Percentiles rank a stretch among this genome's conserved stretches.
These are phyloP conservation scores for Zoroaster sp. DNA, from an alignment of 53 echinoderm and acorn worm species.

Conservation along the genomic window DNA sequence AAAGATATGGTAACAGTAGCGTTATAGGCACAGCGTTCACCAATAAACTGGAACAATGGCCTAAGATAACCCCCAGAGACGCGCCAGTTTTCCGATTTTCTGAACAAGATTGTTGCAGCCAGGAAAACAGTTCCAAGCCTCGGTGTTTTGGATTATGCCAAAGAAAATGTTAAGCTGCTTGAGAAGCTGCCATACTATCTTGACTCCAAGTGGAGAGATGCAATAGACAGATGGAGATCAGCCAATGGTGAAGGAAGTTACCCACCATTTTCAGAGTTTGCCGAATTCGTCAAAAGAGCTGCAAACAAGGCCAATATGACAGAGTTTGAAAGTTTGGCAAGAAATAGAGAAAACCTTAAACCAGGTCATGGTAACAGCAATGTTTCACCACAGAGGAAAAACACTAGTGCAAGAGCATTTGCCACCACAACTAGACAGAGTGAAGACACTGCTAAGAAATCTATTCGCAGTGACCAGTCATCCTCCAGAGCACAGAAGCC, in stretches of 20 bases:
- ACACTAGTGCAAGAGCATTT: background rate
- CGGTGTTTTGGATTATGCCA: no score
- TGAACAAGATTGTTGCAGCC: no score
- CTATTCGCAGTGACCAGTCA: background rate
- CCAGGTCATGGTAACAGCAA: background rate
- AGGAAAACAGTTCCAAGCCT: no score
- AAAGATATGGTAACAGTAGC: constrained; percentile 20
- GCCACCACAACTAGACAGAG: background rate
- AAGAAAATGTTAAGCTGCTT: no score
- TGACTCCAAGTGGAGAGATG: no score
- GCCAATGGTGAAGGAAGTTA: background rate
- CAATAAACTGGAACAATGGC: constrained; percentile 25
- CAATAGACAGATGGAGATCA: no score
- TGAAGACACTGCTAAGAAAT: background rate
- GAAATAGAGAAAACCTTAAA: background rate
- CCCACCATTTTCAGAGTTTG: constrained; percentile 12
- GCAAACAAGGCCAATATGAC: constrained; percentile 41
- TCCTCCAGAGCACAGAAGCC: no score
- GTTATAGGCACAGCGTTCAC: constrained; percentile 40
- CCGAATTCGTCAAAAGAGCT: constrained; percentile 10
- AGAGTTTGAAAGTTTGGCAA: background rate
- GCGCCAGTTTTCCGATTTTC: no score
- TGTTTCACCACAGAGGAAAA: background rate
- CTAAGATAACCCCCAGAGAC: background rate
- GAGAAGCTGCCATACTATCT: no score